These are phyloP conservation scores for Exaiptasia diaphana DNA, from an alignment of 64 coral and sea anemone genomes.

Conservation along the genomic window DNA sequence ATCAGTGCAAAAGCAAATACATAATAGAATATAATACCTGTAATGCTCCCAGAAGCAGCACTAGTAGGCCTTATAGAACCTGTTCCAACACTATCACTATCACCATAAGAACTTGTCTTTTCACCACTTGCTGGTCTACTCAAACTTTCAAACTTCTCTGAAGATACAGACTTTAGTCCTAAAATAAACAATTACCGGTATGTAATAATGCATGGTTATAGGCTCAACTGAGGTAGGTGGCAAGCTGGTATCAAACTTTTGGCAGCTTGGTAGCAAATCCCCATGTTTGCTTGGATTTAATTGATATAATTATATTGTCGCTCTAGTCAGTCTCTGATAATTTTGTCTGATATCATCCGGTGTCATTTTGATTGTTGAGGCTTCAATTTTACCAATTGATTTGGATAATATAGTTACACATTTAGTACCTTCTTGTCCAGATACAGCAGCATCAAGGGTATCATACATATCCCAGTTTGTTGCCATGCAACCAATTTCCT, in stretches of 20 bases:
- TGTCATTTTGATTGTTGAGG: no score
- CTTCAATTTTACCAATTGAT: no score
- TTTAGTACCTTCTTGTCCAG: not conserved
- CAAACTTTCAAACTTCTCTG: constrained; percentile 65
- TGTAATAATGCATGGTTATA: not conserved
- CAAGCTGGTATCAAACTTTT: not conserved
- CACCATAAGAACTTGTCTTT: constrained; percentile 60
- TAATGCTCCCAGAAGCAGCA: constrained; percentile 68
- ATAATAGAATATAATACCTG: constrained; percentile 8
- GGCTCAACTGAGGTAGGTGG: not conserved
- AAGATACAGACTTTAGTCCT: not conserved
- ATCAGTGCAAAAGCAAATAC: no score
- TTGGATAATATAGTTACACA: no score
- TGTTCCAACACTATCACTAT: constrained; percentile 68
- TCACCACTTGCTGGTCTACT: constrained; percentile 85
- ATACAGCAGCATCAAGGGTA: constrained; percentile 12
- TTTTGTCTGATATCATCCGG: no score
- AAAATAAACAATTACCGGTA: not conserved
- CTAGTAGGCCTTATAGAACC: constrained; percentile 60
- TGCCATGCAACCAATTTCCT: constrained; percentile 93
- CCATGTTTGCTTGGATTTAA: no score
- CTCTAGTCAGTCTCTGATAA: no score
- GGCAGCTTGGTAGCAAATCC: no score
- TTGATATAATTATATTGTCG: no score
- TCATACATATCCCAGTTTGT: constrained; percentile 98